Evolutionary conservation across 2,888 invertebrate species (phyloP).

Genomic region (Theodoxus fluviatilis): DNA sequence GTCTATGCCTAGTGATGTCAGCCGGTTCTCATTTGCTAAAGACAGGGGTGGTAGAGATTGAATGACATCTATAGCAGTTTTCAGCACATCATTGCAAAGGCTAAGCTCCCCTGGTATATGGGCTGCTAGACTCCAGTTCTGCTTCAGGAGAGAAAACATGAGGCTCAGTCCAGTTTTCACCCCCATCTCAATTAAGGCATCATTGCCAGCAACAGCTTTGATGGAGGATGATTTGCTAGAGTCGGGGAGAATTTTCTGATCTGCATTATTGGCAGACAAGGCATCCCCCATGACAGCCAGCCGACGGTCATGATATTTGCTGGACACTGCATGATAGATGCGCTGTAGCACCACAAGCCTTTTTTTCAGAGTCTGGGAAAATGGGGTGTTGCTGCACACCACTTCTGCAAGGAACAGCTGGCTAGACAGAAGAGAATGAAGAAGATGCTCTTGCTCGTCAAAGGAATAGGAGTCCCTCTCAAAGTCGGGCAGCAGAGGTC

Average conservation of each 20-base stretch:
- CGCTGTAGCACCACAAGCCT: constrained; percentile 70
- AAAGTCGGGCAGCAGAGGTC: constrained; percentile 69
- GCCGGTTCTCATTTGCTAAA: constrained; percentile 71
- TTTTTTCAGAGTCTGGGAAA: constrained; percentile 70
- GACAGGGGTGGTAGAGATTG: constrained; percentile 71
- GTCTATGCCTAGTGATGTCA: constrained; percentile 66
- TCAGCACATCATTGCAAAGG: constrained; percentile 71
- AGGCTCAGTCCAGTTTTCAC: constrained; percentile 72
- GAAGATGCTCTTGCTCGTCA: constrained; percentile 70
- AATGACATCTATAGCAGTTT: constrained; percentile 70
- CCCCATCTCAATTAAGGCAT: constrained; percentile 72
- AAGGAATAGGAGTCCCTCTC: constrained; percentile 68
- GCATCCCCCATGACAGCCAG: constrained; percentile 25
- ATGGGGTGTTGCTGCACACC: constrained; percentile 71
- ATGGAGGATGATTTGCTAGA: background rate
- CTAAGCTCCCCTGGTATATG: constrained; percentile 61
- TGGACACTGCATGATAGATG: constrained; percentile 70
- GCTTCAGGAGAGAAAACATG: constrained; percentile 71
- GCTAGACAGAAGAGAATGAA: constrained; percentile 68
- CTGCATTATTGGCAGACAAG: constrained; percentile 22
- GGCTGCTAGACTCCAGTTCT: constrained; percentile 69
- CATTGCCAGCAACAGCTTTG: constrained; percentile 48
- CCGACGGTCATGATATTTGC: constrained; percentile 67
- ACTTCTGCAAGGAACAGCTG: constrained; percentile 70
- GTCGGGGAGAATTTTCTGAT: constrained; percentile 23